Percentiles rank a stretch among this genome's conserved stretches.
Evolutionary conservation across 1,140 invertebrate genomes (phyloP).

Genomic region (Bilobella aurantiaca): DNA sequence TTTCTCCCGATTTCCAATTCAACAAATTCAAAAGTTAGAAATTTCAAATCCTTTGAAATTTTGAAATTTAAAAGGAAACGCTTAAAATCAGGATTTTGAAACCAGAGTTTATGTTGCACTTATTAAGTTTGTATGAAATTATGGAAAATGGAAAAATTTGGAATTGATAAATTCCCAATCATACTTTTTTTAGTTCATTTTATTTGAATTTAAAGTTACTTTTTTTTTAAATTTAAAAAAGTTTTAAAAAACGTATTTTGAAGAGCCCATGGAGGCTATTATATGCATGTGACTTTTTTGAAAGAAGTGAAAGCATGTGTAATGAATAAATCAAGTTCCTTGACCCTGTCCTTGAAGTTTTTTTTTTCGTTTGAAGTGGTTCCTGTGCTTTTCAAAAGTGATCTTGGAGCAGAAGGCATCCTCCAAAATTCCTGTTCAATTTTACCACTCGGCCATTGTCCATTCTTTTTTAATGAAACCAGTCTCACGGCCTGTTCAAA

Average conservation of each 20-base stretch:
- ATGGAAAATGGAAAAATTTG: no score
- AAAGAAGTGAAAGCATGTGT: not conserved
- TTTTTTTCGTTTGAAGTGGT: not conserved
- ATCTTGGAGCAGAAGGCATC: no score
- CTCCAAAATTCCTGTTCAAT: no score
- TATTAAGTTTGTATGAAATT: no score
- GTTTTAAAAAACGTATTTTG: not conserved
- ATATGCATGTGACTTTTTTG: not conserved
- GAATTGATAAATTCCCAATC: not conserved
- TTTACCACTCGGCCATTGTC: no score
- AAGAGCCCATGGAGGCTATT: not conserved
- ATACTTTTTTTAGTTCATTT: not conserved
- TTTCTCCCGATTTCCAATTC: not conserved
- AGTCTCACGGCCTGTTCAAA: no score
- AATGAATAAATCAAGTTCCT: conserved; percentile 1
- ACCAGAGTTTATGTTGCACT: no score
- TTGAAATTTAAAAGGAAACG: no score
- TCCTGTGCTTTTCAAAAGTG: not conserved
- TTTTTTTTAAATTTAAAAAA: not conserved
- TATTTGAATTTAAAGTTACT: no score
- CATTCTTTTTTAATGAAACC: not conserved
- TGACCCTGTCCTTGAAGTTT: conserved; percentile 4
- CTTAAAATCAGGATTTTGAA: no score
- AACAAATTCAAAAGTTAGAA: not conserved
- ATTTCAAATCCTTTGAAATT: not conserved